Evolutionary conservation across 2,113 vertebrate species (phyloP).

Genomic region (Alouatta palliata): DNA sequence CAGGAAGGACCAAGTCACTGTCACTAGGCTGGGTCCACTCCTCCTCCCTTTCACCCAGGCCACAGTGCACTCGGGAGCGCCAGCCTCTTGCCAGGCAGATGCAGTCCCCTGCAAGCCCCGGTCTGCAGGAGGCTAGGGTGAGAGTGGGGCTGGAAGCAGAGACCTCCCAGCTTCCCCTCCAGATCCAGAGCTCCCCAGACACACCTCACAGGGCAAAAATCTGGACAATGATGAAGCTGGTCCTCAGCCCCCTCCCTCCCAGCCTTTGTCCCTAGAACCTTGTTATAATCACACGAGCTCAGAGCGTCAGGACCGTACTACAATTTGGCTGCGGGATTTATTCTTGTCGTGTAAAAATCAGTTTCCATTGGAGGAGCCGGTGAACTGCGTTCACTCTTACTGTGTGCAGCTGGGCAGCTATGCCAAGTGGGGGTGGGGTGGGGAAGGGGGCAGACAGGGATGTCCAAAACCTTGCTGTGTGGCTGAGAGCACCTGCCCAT

Average conservation of each 20-base stretch:
- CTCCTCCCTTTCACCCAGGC: not conserved
- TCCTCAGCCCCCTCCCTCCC: not conserved
- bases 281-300: not conserved
- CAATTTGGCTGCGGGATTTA: conserved; percentile 61
- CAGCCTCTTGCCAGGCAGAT: not conserved
- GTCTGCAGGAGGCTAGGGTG: not conserved
- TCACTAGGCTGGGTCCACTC: not conserved
- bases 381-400: fast-evolving
- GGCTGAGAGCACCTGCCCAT: not conserved
- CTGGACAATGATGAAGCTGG: not conserved
- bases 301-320: not conserved
- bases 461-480: not conserved
- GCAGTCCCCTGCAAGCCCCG: not conserved
- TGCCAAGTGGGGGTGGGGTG: not conserved
- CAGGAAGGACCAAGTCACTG: not conserved
- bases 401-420: not conserved
- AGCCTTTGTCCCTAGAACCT: not conserved
- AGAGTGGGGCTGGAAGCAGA: not conserved
- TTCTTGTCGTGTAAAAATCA: conserved; percentile 49
- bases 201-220: not conserved
- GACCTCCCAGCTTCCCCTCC: not conserved
- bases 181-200: fast-evolving
- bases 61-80: not conserved
- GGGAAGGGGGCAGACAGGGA: too few relatives aligned
- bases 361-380: not conserved